These are phyloP conservation scores for Oreochromis niloticus DNA, from an alignment of 2,113 vertebrate genomes.

Conservation along the genomic window DNA sequence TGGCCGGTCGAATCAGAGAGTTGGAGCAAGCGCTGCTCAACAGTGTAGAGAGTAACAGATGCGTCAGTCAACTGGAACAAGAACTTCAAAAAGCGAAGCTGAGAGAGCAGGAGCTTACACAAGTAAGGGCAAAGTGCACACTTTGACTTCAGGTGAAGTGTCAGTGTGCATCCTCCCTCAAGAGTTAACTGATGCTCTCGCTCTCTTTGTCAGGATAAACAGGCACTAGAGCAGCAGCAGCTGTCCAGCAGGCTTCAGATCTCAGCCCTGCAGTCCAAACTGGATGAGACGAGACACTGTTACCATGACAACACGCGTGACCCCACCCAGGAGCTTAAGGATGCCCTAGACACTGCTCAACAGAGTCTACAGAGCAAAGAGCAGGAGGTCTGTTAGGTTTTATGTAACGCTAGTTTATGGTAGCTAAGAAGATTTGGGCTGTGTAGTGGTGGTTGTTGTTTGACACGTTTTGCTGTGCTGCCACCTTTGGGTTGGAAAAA, in stretches of 20 bases:
- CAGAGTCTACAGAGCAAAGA: constrained; percentile 71
- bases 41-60: constrained; percentile 52
- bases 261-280: constrained; percentile 81
- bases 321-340: constrained; percentile 63
- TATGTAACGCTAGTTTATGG: not conserved
- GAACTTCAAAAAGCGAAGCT: constrained; percentile 78
- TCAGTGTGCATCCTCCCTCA: not conserved
- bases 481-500: constrained; percentile 15
- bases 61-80: constrained; percentile 73
- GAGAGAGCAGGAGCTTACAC: constrained; percentile 75
- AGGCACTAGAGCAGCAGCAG: constrained; percentile 82
- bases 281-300: constrained; percentile 77
- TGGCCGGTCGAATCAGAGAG: constrained; percentile 72
- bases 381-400: constrained; percentile 71
- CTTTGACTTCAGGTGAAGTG: not conserved
- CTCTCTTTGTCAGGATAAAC: constrained; percentile 77
- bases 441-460: not conserved
- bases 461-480: not conserved
- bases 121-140: constrained; percentile 60
- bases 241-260: constrained; percentile 79
- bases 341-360: constrained; percentile 70
- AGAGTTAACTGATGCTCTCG: not conserved
- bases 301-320: constrained; percentile 55
- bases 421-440: not conserved
- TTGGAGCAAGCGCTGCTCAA: constrained; percentile 75